Conservation (phyloP, 1,140 invertebrate species). For the Bombus superbus region DNA sequence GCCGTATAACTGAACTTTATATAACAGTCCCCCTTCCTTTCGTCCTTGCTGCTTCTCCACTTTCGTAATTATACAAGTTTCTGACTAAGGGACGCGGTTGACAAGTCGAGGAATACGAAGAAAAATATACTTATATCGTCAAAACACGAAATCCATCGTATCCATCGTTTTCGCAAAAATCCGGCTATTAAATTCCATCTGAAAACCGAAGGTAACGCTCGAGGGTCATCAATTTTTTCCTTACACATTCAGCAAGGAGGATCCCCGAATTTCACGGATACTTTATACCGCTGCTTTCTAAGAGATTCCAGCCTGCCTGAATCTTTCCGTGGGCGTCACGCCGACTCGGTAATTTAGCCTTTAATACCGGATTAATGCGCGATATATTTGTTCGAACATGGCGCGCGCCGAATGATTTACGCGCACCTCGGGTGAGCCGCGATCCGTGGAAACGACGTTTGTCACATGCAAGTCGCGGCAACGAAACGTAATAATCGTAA, state of each 20-base stretch:
- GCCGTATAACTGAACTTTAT: neutral
- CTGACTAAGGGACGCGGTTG: too few relatives aligned
- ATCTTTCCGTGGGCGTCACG: constrained; percentile 62
- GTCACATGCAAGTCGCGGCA: neutral
- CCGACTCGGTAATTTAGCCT: constrained; percentile 71
- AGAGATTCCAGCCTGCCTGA: constrained; percentile 10
- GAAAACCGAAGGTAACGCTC: neutral
- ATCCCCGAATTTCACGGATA: constrained; percentile 35
- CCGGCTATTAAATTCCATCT: neutral
- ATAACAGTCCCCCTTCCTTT: too few relatives aligned
- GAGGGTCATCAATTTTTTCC: neutral
- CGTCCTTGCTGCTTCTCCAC: too few relatives aligned
- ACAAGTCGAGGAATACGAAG: too few relatives aligned
- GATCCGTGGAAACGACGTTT: constrained; percentile 3
- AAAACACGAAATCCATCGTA: too few relatives aligned
- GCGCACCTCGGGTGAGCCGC: constrained; percentile 4
- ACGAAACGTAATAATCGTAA: neutral
- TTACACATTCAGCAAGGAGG: neutral
- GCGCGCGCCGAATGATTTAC: constrained; percentile 68
- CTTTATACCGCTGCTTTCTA: constrained; percentile 67
- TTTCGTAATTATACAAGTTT: too few relatives aligned
- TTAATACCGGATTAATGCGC: constrained; percentile 74
- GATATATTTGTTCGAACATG: constrained; percentile 67
- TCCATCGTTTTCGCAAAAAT: neutral
- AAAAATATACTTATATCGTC: too few relatives aligned